A percentile compares a stretch with the other conserved stretches of the same genome.
Conservation (phyloP, 2,113 vertebrate species). For the Cryptoleucopteryx plumbea region DNA sequence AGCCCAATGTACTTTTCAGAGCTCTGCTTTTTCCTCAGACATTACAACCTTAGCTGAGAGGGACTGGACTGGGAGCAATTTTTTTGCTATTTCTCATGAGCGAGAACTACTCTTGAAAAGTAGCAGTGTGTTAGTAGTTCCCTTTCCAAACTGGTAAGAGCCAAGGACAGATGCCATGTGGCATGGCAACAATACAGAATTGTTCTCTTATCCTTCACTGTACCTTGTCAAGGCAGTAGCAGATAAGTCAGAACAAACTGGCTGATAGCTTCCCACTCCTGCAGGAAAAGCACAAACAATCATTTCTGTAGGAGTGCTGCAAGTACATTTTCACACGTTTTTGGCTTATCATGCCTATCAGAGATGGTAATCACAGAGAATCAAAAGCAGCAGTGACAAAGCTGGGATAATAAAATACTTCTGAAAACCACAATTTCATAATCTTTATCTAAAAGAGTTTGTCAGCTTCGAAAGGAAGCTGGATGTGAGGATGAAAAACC, state of each 20-base stretch:
- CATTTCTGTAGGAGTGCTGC: background rate
- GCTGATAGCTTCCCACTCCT: background rate
- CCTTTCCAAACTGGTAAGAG: background rate
- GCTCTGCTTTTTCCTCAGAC: background rate
- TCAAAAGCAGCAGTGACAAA: background rate
- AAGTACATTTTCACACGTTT: background rate
- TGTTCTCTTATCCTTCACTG: background rate
- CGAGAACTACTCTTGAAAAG: background rate
- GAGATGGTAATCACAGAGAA: background rate
- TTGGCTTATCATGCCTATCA: background rate
- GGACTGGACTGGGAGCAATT: background rate
- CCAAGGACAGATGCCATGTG: background rate
- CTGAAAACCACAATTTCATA: background rate
- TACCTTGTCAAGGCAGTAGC: background rate
- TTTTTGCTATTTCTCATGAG: background rate
- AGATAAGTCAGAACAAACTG: slow-evolving; percentile 20
- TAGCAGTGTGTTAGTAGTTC: background rate
- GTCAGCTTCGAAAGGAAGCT: background rate
- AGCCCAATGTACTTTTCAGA: background rate
- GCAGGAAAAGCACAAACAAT: background rate
- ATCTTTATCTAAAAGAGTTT: background rate
- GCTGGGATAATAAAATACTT: background rate
- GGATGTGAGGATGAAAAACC: background rate
- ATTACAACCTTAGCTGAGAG: background rate
- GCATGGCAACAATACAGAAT: background rate